Base-by-base conservation (phyloP, 2,113 vertebrate genomes). In the Pseudorectes ferrugineus region DNA sequence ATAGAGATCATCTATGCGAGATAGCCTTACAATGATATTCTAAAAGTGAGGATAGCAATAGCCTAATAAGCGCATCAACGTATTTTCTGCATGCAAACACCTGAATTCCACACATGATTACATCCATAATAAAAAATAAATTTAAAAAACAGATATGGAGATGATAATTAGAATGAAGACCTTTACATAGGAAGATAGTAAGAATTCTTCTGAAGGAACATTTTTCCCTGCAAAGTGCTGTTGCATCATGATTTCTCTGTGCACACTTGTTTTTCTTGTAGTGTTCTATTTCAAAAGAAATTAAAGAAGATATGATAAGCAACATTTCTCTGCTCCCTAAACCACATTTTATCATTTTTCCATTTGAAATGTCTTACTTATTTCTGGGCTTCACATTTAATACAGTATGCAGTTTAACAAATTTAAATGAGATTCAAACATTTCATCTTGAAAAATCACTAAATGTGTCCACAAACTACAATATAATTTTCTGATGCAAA, bases 1-100 rank as follows among this genome's bases (percentile, higher is more conserved):
- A 29, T 1, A 52, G 38, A 65, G 20, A 57, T 51, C 2, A 4
- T 49, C 48, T 16, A 0, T n/a, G 40, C 2, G 3, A 82, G n/a
- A 16, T 3, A 73, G 26, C 10, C 14, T 71, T 42, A 16, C 17
- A 54, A 7, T 2, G 2, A 33, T 72, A 46, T 22, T 59, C 61
- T 73, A 65, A 48, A 75, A 61, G 10, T 7, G 2, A 52, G 59
- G 2, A 29, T 12, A 52, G 19, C 43, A 82, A 23, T 14, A 65
- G 31, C 28, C 55, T 59, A n/a, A 74, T 7, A 72, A 49, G 54
- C 24, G n/a, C 26, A 62, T 65, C 18, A 62, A 23, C 22, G 1
- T 57, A 36, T 48, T 65, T 45, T 40, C 49, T 88, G 49, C 20
- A 20, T 25, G 36, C 75, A 88, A 58, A 80, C 26, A 52, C 9